Conservation (phyloP, 1,140 invertebrate genomes). For the Aphis gossypii region DNA sequence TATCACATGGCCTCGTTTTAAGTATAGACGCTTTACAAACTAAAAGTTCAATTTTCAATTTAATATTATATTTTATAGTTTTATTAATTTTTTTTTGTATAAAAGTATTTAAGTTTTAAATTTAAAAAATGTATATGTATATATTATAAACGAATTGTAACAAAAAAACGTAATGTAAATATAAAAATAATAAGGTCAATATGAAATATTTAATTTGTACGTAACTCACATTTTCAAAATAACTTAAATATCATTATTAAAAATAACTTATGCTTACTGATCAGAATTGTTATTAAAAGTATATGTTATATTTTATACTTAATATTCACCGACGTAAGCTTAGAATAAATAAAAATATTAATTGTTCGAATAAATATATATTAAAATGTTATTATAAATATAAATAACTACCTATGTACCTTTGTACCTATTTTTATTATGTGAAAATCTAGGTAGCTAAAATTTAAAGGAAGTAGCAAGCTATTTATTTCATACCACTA, state of each 20-base stretch:
- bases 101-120: background rate
- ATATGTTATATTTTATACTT: background rate
- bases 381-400: too few species aligned
- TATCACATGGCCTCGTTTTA: background rate
- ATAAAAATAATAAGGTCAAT: background rate
- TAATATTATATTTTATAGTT: background rate
- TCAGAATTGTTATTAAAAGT: too few species aligned
- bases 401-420: too few species aligned
- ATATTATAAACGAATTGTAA: background rate
- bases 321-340: rapidly evolving
- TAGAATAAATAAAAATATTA: background rate
- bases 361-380: too few species aligned
- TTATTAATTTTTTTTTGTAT: background rate
- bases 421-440: background rate
- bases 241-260: background rate
- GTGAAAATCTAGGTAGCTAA: background rate
- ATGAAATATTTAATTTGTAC: background rate
- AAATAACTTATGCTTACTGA: too few species aligned
- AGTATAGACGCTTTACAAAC: background rate
- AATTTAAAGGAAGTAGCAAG: too few species aligned
- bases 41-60: background rate
- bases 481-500: too few species aligned
- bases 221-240: background rate
- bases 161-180: background rate
- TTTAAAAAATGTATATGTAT: background rate